phyloP scores from a whole-genome alignment of 2,888 invertebrate species.

The Nemapogon koenigi region DNA sequence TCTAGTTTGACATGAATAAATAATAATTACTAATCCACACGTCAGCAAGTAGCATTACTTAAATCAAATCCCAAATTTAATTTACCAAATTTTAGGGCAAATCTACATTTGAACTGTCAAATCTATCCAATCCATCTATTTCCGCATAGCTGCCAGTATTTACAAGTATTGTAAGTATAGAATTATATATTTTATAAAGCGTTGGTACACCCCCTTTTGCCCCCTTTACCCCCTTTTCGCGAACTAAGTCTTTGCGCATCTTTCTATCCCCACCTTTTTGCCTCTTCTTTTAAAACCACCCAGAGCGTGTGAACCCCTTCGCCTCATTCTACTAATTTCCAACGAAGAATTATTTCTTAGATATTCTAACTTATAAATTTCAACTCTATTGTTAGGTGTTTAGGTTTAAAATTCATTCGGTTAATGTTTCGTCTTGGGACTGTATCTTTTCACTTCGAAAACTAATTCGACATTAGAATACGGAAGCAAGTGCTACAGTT shows the following conservation, averaged over 20 bases:
- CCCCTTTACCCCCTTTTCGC: constrained; percentile 37
- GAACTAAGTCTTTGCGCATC: constrained; percentile 66
- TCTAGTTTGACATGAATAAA: too few relatives aligned
- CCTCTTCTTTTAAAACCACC: constrained; percentile 65
- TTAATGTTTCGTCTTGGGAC: constrained; percentile 52
- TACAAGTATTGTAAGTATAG: constrained; percentile 67
- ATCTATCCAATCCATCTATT: constrained; percentile 25
- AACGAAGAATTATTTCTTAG: constrained; percentile 64
- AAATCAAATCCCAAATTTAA: too few relatives aligned
- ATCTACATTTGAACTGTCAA: too few relatives aligned
- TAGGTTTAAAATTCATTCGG: constrained; percentile 27
- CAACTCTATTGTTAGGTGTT: constrained; percentile 24
- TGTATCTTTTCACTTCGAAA: constrained; percentile 66
- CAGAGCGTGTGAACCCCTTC: constrained; percentile 62
- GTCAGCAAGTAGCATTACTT: too few relatives aligned
- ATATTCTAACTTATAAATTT: constrained; percentile 27
- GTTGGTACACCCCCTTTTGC: constrained; percentile 22
- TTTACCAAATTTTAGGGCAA: too few relatives aligned
- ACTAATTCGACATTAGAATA: constrained; percentile 63
- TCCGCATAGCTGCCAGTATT: constrained; percentile 57
- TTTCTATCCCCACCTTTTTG: constrained; percentile 65
- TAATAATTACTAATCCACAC: too few relatives aligned
- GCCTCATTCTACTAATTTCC: constrained; percentile 65
- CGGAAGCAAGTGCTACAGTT: constrained; percentile 45
- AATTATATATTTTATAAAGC: constrained; percentile 66